These are phyloP conservation scores for Syngnathus acus DNA, from an alignment of 2,797 vertebrate species.

Conservation along the genomic window DNA sequence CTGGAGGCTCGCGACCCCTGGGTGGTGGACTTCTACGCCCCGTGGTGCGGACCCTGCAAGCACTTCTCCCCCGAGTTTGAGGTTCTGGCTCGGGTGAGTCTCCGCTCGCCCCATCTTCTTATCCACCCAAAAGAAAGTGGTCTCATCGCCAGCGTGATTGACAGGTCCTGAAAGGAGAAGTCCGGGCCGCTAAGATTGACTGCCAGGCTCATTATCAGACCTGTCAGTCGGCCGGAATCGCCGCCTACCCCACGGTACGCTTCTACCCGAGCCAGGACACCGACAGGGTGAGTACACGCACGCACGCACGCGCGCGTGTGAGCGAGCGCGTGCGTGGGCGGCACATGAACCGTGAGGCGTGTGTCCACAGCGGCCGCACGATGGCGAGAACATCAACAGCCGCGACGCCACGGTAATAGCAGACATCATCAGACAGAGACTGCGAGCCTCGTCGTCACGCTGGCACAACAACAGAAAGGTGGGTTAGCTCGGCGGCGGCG, in stretches of 20 bases:
- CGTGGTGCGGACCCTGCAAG: conserved; percentile 95
- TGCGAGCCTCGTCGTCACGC: conserved; percentile 68
- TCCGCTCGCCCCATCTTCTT: no score
- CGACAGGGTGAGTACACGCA: conserved; percentile 66
- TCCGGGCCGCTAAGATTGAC: conserved; percentile 91
- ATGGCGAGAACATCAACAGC: conserved; percentile 81
- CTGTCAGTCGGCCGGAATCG: conserved; percentile 83
- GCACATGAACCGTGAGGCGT: neutral
- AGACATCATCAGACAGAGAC: conserved; percentile 70
- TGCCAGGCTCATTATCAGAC: conserved; percentile 81
- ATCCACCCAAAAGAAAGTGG: no score
- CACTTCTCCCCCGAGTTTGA: conserved; percentile 95
- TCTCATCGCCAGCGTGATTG: neutral
- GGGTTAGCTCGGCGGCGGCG: neutral
- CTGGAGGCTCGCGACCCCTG: conserved; percentile 83
- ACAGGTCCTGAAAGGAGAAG: conserved; percentile 81
- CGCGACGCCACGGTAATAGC: conserved; percentile 79
- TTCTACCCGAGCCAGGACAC: conserved; percentile 76
- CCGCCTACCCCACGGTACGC: conserved; percentile 84
- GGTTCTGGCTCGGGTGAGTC: conserved; percentile 80
- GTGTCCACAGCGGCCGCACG: conserved; percentile 64
- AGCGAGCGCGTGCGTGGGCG: no score
- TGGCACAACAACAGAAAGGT: conserved; percentile 74
- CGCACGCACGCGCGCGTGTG: neutral
- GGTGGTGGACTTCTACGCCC: conserved; percentile 94